phyloP scores from a whole-genome alignment of 2,888 invertebrate genomes.

The Drosophila limbata region DNA sequence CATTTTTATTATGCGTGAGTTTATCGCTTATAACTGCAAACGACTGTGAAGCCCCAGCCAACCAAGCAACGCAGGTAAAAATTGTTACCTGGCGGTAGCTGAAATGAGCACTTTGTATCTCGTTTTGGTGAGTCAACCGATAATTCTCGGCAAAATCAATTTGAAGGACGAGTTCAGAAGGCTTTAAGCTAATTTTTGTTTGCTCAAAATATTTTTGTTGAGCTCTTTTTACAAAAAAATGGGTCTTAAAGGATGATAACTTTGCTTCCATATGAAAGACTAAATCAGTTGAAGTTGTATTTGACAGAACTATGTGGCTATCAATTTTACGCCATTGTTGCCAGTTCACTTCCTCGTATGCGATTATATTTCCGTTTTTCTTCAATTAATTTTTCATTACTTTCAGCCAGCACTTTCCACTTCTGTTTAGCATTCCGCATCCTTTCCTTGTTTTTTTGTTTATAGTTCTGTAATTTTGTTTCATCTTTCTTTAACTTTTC shows the following conservation, averaged over 20 bases:
- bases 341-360: too few species aligned
- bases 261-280: too few species aligned
- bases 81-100: constrained; percentile 7
- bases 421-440: too few species aligned
- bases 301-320: too few species aligned
- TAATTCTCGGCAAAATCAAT: constrained; percentile 7
- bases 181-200: not conserved
- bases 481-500: not conserved
- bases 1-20: constrained; percentile 4
- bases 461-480: not conserved
- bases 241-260: not conserved
- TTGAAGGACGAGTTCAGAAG: not conserved
- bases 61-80: constrained; percentile 11
- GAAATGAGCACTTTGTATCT: constrained; percentile 13
- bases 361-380: too few species aligned
- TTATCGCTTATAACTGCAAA: constrained; percentile 10
- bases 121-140: not conserved
- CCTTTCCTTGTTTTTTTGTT: too few species aligned
- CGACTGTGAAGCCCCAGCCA: not conserved
- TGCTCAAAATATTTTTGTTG: not conserved
- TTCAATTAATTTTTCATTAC: too few species aligned
- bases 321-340: too few species aligned
- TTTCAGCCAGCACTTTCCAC: too few species aligned
- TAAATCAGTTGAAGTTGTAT: too few species aligned
- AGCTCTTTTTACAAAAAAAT: not conserved